Base-by-base conservation (phyloP, 2,113 vertebrate species). In the Bubalus kerabau region DNA sequence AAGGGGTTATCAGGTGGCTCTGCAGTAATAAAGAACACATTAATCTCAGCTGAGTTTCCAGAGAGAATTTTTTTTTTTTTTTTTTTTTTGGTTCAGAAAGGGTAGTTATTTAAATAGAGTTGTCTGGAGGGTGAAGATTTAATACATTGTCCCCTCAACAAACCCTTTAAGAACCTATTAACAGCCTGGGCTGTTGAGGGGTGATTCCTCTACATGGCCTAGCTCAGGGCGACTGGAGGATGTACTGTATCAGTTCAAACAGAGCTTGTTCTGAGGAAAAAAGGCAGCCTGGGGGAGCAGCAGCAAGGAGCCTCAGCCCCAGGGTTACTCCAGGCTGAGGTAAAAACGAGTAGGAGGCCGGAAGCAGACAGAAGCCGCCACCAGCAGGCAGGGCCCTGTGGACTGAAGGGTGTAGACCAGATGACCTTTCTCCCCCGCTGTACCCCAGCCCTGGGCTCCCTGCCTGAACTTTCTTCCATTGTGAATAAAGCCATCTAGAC, bases 1-100 rank as follows among this genome's bases (percentile, higher is more conserved):
- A 84, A 97, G 97, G 94, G 76, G 60, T 89, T 98, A 93, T 98
- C 97, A 97, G 94, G 95, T 83, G 88, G 96, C 85, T 97, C 32
- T 15, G 50, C 16, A 15, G 96, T 97, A 98, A 83, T 94, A 95
- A 98, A 88, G 85, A 62, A 78, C 6, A 90, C 87, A 93, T 98
- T 97, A 97, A 88, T 96, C 59, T 97, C 83, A 95, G 84, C 88
- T 95, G 95, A 92, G 32, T 97, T 98, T 97, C 96, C 96, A 95
- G 95, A 93, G 28, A 76, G 54, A 54, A 3, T 3, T 14, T 62
- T 96, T 32, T 1, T 21, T 62, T 94, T 81, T 14, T 62, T 94
- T 76, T 2, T 95, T 76, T 95, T 96, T 32, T 1, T 21, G 56
- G 94, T 93, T 97, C 96, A 95, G 87, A 98, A 84, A 98, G 95